Evolutionary conservation across 2,113 vertebrate species (phyloP).

Genomic region (Bolborhynchus lineola): DNA sequence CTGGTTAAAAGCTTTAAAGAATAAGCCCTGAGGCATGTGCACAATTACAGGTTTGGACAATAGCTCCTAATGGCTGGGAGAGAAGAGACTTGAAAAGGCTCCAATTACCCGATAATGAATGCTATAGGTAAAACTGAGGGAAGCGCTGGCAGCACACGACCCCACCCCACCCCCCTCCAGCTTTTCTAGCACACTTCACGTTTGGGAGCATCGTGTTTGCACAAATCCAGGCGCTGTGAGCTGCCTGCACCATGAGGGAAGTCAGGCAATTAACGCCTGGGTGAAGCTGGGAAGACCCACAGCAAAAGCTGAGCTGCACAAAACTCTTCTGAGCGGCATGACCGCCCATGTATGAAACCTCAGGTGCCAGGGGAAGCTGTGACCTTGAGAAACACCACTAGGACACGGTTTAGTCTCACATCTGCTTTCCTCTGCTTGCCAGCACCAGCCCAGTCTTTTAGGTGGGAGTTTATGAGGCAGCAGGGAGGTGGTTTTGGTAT

Average conservation of each 20-base stretch:
- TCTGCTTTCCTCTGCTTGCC: background rate
- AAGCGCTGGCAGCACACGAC: accelerated
- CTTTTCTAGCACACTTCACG: background rate
- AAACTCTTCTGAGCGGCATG: background rate
- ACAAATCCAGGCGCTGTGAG: accelerated
- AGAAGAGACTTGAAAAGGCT: background rate
- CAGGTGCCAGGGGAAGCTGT: background rate
- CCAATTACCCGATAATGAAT: background rate
- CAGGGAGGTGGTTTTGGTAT: background rate
- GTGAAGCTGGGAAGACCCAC: background rate
- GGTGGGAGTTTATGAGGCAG: background rate
- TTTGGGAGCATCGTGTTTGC: accelerated
- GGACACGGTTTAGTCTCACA: background rate
- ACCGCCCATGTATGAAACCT: background rate
- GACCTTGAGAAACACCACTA: conserved; percentile 20
- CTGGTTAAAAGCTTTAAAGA: background rate
- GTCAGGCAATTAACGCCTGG: background rate
- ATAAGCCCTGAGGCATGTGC: background rate
- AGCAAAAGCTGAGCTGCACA: accelerated
- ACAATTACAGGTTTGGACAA: background rate
- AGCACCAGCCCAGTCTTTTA: background rate
- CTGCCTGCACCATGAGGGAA: accelerated
- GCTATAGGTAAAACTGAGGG: background rate
- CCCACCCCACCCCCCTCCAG: background rate
- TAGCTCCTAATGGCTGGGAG: background rate